Conservation (phyloP, 2,888 invertebrate species). For the Phalangium opilio region DNA sequence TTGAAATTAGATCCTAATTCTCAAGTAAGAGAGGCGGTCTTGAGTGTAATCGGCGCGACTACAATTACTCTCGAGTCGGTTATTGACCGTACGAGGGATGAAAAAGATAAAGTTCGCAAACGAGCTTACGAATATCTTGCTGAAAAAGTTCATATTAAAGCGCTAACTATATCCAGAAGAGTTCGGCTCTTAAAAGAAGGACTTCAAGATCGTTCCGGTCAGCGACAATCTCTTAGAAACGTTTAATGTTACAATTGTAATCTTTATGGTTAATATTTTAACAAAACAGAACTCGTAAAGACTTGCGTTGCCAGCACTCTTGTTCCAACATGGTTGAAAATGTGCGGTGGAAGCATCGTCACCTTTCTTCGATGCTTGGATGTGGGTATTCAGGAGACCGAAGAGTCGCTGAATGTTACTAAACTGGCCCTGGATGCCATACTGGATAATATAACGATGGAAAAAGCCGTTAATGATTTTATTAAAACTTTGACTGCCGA, state of each 20-base stretch:
- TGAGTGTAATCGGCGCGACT: conserved; percentile 56
- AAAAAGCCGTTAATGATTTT: too few relatives aligned
- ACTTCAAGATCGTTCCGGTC: conserved; percentile 43
- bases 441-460: too few relatives aligned
- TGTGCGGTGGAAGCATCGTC: conserved; percentile 52
- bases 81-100: conserved; percentile 55
- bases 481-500: too few relatives aligned
- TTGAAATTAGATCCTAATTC: conserved; percentile 56
- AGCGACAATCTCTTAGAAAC: conserved; percentile 24
- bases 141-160: conserved; percentile 38
- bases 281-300: conserved; percentile 29
- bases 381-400: conserved; percentile 27
- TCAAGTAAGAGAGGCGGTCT: conserved; percentile 50
- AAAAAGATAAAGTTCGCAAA: conserved; percentile 56
- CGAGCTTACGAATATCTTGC: conserved; percentile 39
- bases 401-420: too few relatives aligned
- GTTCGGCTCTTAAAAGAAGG: conserved; percentile 45
- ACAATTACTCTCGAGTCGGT: conserved; percentile 52
- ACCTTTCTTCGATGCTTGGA: conserved; percentile 57
- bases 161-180: conserved; percentile 48
- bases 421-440: too few relatives aligned
- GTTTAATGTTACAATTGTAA: too few relatives aligned
- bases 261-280: too few relatives aligned
- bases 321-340: conserved; percentile 57
- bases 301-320: conserved; percentile 22